Percentiles rank a stretch among this genome's conserved stretches.
Conservation (phyloP, 1,140 invertebrate species). For the Danaus plexippus region DNA sequence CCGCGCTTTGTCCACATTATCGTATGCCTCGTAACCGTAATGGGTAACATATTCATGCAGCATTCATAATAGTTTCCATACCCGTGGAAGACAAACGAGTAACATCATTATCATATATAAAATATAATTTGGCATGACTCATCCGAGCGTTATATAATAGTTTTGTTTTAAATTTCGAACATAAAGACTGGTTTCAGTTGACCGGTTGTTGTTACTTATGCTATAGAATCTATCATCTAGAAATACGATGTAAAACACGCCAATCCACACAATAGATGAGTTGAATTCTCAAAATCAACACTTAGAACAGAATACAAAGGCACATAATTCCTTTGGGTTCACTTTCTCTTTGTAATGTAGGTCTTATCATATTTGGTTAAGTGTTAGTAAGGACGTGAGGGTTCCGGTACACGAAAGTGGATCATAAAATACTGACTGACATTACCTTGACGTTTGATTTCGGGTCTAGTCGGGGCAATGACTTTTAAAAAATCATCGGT, state of each 20-base stretch:
- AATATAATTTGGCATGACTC: too few species aligned
- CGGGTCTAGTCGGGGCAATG: constrained; percentile 43
- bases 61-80: constrained; percentile 27
- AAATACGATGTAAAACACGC: too few species aligned
- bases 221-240: too few species aligned
- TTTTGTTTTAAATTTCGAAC: too few species aligned
- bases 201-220: too few species aligned
- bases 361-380: constrained; percentile 23
- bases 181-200: too few species aligned
- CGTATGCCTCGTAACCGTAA: constrained; percentile 45
- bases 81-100: constrained; percentile 21
- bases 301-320: constrained; percentile 11
- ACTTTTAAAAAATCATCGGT: constrained; percentile 58
- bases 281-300: too few species aligned
- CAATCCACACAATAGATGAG: too few species aligned
- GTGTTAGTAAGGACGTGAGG: constrained; percentile 13
- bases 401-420: constrained; percentile 14
- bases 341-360: constrained; percentile 36
- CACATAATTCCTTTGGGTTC: constrained; percentile 30
- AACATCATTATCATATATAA: constrained; percentile 5
- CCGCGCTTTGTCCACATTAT: constrained; percentile 60
- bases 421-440: constrained; percentile 14
- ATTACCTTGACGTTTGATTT: constrained; percentile 18
- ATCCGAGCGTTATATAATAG: too few species aligned
- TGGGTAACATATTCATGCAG: constrained; percentile 34